These are phyloP conservation scores for Ylistrum balloti DNA, from an alignment of 1,140 invertebrate species.

Conservation along the genomic window DNA sequence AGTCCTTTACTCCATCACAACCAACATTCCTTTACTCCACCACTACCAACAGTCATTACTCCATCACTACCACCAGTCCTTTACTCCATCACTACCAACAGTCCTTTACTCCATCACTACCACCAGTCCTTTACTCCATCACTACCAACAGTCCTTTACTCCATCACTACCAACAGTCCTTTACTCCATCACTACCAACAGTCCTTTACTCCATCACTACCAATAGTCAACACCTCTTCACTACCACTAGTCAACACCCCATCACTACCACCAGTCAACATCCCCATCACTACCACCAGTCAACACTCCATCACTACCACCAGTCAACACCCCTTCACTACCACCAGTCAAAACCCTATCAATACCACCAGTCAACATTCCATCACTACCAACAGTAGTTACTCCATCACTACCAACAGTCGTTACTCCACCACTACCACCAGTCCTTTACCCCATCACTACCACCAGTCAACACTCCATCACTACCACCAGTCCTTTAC, in stretches of 20 bases:
- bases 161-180: conserved; percentile 44
- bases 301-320: too few relatives aligned
- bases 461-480: background rate
- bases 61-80: background rate
- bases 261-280: too few relatives aligned
- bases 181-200: background rate
- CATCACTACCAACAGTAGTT: conserved; percentile 4
- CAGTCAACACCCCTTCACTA: too few relatives aligned
- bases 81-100: background rate
- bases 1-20: too few relatives aligned
- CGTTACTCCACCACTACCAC: too few relatives aligned
- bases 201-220: background rate
- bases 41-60: background rate
- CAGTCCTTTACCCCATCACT: background rate
- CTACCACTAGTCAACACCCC: too few relatives aligned
- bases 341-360: too few relatives aligned
- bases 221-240: too few relatives aligned
- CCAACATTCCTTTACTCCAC: too few relatives aligned
- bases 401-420: background rate
- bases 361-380: background rate
- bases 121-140: background rate
- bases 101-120: conserved; percentile 39
- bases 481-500: background rate
- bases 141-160: conserved; percentile 9
- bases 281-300: too few relatives aligned